Conservation (phyloP, 2,113 vertebrate genomes). For the Dipodomys merriami region DNA sequence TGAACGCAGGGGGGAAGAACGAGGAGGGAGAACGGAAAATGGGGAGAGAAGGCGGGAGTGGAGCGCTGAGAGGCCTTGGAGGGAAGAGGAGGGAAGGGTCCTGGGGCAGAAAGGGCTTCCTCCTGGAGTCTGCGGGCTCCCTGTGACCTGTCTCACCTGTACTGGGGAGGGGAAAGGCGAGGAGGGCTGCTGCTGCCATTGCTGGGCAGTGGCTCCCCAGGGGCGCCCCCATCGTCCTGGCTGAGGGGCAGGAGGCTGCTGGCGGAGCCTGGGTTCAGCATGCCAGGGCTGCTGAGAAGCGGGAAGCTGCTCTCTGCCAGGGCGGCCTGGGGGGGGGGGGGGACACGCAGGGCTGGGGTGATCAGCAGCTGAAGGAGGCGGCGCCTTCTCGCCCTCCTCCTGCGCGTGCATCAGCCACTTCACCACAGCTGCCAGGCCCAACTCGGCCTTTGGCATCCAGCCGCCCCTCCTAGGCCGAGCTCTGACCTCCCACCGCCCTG, state of each 20-base stretch:
- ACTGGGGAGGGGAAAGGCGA: constrained; percentile 96
- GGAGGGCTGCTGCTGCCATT: constrained; percentile 98
- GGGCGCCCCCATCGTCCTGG: constrained; percentile 97
- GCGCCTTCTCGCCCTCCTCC: too few species aligned
- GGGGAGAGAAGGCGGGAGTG: fast-evolving
- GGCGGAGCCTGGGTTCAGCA: constrained; percentile 93
- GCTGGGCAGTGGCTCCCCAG: constrained; percentile 97
- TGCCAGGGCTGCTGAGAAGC: constrained; percentile 93
- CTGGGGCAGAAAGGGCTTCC: too few species aligned
- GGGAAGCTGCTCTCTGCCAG: constrained; percentile 98
- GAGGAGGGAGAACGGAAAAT: too few species aligned
- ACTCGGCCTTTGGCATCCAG: not conserved
- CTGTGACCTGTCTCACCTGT: constrained; percentile 87
- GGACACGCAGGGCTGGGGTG: fast-evolving
- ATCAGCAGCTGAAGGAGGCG: not conserved
- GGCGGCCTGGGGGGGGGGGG: constrained; percentile 83
- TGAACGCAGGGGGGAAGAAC: too few species aligned
- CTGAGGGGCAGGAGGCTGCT: constrained; percentile 96
- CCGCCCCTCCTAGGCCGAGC: not conserved
- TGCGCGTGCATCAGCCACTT: too few species aligned
- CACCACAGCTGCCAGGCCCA: too few species aligned
- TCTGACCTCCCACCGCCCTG: not conserved
- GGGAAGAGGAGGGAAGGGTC: not conserved
- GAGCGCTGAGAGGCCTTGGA: not conserved
- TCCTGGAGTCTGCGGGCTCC: not conserved